These are phyloP conservation scores for Rhinolophus sinicus DNA, from an alignment of 2,113 vertebrate genomes.

Conservation along the genomic window DNA sequence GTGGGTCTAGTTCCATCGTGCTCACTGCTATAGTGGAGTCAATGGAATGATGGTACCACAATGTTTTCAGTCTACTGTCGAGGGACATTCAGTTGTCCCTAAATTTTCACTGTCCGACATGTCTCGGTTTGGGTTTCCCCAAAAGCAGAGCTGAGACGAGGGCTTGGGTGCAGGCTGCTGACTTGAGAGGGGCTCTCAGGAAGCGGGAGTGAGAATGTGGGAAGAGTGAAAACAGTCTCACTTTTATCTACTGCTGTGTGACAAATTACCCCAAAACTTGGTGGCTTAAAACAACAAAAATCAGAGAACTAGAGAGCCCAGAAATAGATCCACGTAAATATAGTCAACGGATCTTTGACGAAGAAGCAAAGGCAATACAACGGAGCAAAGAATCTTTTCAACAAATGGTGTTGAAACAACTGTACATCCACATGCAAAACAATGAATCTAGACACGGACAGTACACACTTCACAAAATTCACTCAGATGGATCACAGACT, in stretches of 20 bases:
- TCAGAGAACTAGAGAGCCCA: neutral
- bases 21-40: neutral
- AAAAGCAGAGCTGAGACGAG: neutral
- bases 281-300: neutral
- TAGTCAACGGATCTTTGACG: neutral
- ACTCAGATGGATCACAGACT: neutral
- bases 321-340: neutral
- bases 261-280: neutral
- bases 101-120: neutral
- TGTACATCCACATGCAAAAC: neutral
- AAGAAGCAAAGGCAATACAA: neutral
- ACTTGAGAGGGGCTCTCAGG: neutral
- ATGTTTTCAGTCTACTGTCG: neutral
- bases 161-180: neutral
- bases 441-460: neutral
- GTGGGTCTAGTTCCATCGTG: too few species aligned
- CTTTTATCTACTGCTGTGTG: neutral
- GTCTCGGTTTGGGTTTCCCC: neutral
- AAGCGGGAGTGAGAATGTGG: neutral
- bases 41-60: fast-evolving
- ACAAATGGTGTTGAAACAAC: neutral
- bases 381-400: neutral
- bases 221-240: neutral
- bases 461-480: neutral
- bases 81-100: neutral